Evolutionary conservation across 2,113 vertebrate genomes (phyloP).

Genomic region (Riparia riparia): DNA sequence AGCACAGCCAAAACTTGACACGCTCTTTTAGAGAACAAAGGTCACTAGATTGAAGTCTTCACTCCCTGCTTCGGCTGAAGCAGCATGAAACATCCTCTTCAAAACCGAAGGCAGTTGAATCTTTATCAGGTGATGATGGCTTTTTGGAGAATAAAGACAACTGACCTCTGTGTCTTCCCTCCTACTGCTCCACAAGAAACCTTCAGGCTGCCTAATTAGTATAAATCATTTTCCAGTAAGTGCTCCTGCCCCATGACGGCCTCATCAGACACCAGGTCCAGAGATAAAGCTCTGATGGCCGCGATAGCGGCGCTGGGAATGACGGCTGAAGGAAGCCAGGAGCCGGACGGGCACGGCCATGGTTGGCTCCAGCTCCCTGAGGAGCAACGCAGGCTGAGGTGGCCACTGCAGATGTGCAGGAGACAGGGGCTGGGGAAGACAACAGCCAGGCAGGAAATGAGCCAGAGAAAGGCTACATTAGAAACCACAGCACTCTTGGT

Average conservation of each 20-base stretch:
- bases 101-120: conserved; percentile 57
- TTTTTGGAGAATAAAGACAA: conserved; percentile 64
- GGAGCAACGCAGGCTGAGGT: not conserved
- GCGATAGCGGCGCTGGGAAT: not conserved
- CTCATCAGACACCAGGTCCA: conserved; percentile 12
- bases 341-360: fast-evolving
- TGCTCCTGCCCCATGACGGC: not conserved
- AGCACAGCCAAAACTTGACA: conserved; percentile 66
- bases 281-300: not conserved
- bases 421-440: not conserved
- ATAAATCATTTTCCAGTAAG: conserved; percentile 67
- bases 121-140: conserved; percentile 69
- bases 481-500: not conserved
- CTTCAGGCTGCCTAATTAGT: conserved; percentile 50
- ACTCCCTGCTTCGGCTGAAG: conserved; percentile 47
- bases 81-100: conserved; percentile 61
- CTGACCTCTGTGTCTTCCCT: conserved; percentile 50
- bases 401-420: not conserved
- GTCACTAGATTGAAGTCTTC: conserved; percentile 62
- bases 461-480: conserved; percentile 15
- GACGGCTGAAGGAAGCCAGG: not conserved
- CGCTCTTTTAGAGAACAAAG: conserved; percentile 67
- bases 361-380: not conserved
- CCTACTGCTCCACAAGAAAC: conserved; percentile 47
- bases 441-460: conserved; percentile 53